These are phyloP conservation scores for Micromesistius poutassou DNA, from an alignment of 2,797 vertebrate species.

Conservation along the genomic window DNA sequence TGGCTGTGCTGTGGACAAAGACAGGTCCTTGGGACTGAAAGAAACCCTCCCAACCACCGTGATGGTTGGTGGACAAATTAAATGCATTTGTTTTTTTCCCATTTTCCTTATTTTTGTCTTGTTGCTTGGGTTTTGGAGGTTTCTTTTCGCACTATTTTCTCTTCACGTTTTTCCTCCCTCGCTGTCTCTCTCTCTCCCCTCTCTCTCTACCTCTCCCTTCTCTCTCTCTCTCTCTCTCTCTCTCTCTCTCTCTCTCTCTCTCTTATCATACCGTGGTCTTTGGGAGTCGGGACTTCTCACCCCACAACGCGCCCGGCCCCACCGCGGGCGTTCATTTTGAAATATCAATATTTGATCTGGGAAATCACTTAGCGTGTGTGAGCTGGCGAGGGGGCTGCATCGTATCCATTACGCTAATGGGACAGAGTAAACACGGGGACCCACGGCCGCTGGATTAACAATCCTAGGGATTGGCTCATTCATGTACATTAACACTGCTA, in stretches of 20 bases:
- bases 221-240: background rate
- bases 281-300: constrained; percentile 21
- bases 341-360: constrained; percentile 68
- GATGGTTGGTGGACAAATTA: constrained; percentile 50
- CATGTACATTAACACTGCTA: too few species aligned
- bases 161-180: constrained; percentile 17
- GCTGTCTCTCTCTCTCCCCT: background rate
- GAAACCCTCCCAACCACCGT: background rate
- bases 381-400: constrained; percentile 8
- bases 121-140: background rate
- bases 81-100: constrained; percentile 42
- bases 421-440: too few species aligned
- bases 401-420: constrained; percentile 21
- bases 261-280: constrained; percentile 51
- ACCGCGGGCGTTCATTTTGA: constrained; percentile 36
- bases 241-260: constrained; percentile 33
- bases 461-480: too few species aligned
- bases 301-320: constrained; percentile 29
- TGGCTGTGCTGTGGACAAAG: constrained; percentile 49
- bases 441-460: too few species aligned
- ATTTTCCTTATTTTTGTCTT: background rate
- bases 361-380: constrained; percentile 47
- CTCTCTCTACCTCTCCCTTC: background rate
- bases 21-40: background rate
- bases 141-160: constrained; percentile 14